These are phyloP conservation scores for Saccopteryx leptura DNA, from an alignment of 2,113 vertebrate genomes.

Conservation along the genomic window DNA sequence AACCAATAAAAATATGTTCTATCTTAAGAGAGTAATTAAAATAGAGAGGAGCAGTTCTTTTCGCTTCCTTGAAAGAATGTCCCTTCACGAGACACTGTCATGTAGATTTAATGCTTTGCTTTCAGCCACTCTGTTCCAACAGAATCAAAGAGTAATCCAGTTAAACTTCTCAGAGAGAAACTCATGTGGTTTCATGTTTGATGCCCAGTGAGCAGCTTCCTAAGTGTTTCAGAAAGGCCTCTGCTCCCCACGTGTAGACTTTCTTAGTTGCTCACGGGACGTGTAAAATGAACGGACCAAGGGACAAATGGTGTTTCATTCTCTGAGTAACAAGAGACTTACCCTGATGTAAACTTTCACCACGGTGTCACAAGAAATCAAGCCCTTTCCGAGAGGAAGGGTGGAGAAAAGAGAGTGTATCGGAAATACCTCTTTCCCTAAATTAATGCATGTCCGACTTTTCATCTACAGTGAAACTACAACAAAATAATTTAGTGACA, in stretches of 20 bases:
- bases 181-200: background rate
- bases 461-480: background rate
- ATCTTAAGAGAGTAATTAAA: background rate
- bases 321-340: background rate
- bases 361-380: background rate
- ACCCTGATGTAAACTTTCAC: background rate
- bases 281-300: constrained; percentile 23
- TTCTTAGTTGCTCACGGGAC: background rate
- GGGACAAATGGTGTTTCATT: background rate
- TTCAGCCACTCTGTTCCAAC: constrained; percentile 6
- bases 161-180: constrained; percentile 19
- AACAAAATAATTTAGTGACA: background rate
- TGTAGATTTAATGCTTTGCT: constrained; percentile 36
- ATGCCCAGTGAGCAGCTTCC: background rate
- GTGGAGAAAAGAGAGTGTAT: background rate
- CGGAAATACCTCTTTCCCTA: background rate
- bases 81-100: background rate
- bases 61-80: background rate
- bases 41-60: background rate
- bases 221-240: background rate
- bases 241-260: constrained; percentile 16
- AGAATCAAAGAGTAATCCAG: background rate
- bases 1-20: background rate
- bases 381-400: background rate
- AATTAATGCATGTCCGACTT: background rate